Percentiles rank a stretch among this genome's conserved stretches.
These are phyloP conservation scores for Notarius lentiginosus DNA, from an alignment of 2,113 vertebrate genomes.

Conservation along the genomic window DNA sequence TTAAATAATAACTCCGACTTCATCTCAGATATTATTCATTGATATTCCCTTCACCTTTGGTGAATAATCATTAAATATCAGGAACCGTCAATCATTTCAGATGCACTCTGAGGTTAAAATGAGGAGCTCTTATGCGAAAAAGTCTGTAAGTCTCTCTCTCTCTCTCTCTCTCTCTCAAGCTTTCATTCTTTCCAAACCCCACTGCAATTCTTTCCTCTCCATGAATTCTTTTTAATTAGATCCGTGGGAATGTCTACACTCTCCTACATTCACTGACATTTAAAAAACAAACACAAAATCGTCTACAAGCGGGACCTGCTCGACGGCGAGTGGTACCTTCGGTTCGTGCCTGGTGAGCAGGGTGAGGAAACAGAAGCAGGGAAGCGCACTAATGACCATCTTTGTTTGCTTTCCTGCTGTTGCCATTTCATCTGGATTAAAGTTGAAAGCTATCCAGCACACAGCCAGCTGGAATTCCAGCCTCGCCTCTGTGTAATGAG, in stretches of 20 bases:
- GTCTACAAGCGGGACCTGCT: background rate
- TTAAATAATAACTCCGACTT: too few species aligned
- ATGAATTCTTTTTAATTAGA: background rate
- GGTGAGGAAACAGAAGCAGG: conserved; percentile 28
- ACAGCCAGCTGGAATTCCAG: conserved; percentile 35
- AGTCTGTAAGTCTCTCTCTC: background rate
- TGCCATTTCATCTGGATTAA: conserved; percentile 50
- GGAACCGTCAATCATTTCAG: too few species aligned
- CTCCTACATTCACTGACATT: background rate
- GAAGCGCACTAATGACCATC: conserved; percentile 35
- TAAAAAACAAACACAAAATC: background rate
- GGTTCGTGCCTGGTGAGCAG: background rate
- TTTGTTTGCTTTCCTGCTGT: conserved; percentile 49
- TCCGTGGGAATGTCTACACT: background rate
- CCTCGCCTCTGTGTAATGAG: conserved; percentile 56
- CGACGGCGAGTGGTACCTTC: background rate
- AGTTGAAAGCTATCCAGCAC: conserved; percentile 58
- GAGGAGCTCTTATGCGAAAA: too few species aligned
- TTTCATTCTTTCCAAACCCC: background rate
- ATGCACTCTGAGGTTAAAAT: too few species aligned
- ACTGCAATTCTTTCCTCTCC: background rate
- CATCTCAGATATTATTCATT: too few species aligned
- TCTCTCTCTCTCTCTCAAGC: background rate
- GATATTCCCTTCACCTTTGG: too few species aligned
- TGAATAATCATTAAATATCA: too few species aligned